Conservation (phyloP, 2,888 invertebrate genomes). For the Serripes groenlandicus region DNA sequence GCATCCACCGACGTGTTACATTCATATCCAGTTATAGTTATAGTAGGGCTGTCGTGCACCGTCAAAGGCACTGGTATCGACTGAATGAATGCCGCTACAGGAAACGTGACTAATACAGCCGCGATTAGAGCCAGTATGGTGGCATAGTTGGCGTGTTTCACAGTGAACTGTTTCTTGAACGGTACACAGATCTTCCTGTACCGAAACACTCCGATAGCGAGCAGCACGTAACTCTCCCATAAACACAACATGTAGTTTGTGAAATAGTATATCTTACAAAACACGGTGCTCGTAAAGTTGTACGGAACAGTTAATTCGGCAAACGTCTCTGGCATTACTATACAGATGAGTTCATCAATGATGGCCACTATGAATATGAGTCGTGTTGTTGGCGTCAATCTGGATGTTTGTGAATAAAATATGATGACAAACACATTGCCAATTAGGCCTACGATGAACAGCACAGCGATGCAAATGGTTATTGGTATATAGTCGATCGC, state of each 20-base stretch:
- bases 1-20: constrained; percentile 9
- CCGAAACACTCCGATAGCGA: constrained; percentile 15
- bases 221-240: neutral
- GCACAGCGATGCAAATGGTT: constrained; percentile 2
- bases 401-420: constrained; percentile 4
- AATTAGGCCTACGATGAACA: neutral
- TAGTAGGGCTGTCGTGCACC: neutral
- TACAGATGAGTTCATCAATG: constrained; percentile 13
- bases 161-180: neutral
- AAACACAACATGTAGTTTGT: constrained; percentile 2
- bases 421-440: constrained; percentile 3
- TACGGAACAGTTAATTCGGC: constrained; percentile 10
- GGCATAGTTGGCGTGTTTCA: constrained; percentile 6
- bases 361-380: constrained; percentile 16
- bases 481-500: constrained; percentile 10
- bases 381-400: constrained; percentile 12
- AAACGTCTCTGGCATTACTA: constrained; percentile 12
- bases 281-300: constrained; percentile 16
- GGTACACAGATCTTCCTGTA: constrained; percentile 13
- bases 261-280: constrained; percentile 13
- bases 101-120: neutral
- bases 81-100: constrained; percentile 1
- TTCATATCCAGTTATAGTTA: constrained; percentile 8
- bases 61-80: constrained; percentile 7
- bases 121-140: neutral